Conservation (phyloP, 2,797 vertebrate genomes). For the Smutsia temminckii region DNA sequence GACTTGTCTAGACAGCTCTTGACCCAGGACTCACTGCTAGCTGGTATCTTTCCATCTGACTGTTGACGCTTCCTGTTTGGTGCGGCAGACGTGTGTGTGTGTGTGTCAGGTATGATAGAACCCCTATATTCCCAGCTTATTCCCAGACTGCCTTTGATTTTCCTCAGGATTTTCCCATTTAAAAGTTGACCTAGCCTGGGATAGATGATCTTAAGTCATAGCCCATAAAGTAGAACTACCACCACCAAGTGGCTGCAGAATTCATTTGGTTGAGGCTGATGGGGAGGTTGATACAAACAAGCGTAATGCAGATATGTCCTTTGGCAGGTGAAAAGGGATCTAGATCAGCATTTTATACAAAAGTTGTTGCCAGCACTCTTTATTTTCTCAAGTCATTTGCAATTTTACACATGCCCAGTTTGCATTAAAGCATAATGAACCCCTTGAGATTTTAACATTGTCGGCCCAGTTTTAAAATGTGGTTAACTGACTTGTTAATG, state of each 20-base stretch:
- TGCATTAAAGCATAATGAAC: slow-evolving; percentile 17
- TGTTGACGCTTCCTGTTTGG: not conserved
- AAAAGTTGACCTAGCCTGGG: not conserved
- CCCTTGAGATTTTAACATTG: slow-evolving; percentile 18
- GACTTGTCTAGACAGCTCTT: not conserved
- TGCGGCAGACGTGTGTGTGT: not conserved
- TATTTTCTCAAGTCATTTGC: slow-evolving; percentile 36
- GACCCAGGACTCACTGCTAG: not conserved
- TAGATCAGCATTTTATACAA: not conserved
- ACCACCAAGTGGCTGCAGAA: not conserved
- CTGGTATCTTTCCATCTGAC: not conserved
- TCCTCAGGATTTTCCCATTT: slow-evolving; percentile 10
- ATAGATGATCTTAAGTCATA: not conserved
- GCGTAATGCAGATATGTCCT: not conserved
- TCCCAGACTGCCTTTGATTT: not conserved
- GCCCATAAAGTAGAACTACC: not conserved
- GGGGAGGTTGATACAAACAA: not conserved
- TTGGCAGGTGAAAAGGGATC: not conserved
- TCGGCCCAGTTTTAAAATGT: slow-evolving; percentile 64
- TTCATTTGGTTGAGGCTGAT: not conserved
- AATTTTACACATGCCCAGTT: slow-evolving; percentile 46
- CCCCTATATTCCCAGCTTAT: not conserved
- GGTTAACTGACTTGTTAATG: slow-evolving; percentile 56
- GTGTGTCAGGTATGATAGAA: not conserved
- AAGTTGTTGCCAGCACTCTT: not conserved